A percentile compares a stretch with the other conserved stretches of the same genome.
phyloP scores from a whole-genome alignment of 2,888 invertebrate species.

The Lacanobia wlatinum region DNA sequence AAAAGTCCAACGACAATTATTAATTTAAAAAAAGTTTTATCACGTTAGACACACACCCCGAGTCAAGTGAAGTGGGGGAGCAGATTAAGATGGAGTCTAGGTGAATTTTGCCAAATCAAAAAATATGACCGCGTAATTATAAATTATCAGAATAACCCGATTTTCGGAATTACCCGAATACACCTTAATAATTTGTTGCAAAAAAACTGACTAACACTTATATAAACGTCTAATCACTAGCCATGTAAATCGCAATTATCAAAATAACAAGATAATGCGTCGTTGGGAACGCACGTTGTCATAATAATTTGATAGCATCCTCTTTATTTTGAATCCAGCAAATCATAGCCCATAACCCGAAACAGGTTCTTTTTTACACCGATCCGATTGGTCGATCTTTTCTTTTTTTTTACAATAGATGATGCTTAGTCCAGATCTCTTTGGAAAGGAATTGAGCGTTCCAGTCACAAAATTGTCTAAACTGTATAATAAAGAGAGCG shows the following conservation, averaged over 20 bases:
- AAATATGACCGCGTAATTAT: no score
- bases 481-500: neutral
- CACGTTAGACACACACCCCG: no score
- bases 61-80: no score
- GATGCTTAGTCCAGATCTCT: no score
- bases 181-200: constrained; percentile 77
- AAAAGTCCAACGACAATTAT: no score
- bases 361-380: neutral
- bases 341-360: neutral
- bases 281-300: constrained; percentile 59
- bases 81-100: no score
- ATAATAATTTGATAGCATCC: constrained; percentile 40
- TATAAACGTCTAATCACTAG: constrained; percentile 90
- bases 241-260: constrained; percentile 88
- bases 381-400: neutral
- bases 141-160: no score
- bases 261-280: constrained; percentile 70
- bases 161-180: no score
- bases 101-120: no score
- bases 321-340: neutral
- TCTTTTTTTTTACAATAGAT: neutral
- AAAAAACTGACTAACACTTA: constrained; percentile 80
- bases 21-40: no score
- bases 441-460: no score
- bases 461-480: neutral